Percentiles rank a stretch among this genome's conserved stretches.
Evolutionary conservation across 2,113 vertebrate species (phyloP).

Genomic region (Chamaea fasciata): DNA sequence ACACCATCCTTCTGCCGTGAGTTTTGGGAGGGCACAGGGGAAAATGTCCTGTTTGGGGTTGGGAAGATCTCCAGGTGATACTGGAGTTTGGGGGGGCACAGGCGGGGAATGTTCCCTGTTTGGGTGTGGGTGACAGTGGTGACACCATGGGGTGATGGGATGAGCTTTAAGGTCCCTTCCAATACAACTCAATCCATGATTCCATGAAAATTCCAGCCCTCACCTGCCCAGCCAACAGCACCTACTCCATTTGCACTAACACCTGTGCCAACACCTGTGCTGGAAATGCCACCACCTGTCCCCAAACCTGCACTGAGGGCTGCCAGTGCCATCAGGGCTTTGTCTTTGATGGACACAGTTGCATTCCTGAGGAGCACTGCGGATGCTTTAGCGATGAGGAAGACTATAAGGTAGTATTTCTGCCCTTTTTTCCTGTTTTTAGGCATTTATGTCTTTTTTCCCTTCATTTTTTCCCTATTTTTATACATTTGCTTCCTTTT

Average conservation of each 20-base stretch:
- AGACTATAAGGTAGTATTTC: too few relatives aligned
- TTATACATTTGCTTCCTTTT: too few relatives aligned
- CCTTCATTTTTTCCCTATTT: too few relatives aligned
- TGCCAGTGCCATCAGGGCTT: constrained; percentile 75
- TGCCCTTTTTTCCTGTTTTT: too few relatives aligned
- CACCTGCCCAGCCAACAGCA: constrained; percentile 73
- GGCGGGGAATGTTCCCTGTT: not conserved
- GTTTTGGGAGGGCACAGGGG: not conserved
- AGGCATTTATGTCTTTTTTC: too few relatives aligned
- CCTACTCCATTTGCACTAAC: constrained; percentile 74
- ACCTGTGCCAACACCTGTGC: constrained; percentile 67
- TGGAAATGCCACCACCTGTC: constrained; percentile 23
- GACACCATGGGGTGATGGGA: not conserved
- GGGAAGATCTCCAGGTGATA: not conserved
- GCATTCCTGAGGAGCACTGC: too few relatives aligned
- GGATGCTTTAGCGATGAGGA: too few relatives aligned
- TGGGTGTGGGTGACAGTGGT: not conserved
- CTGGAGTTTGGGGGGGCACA: not conserved
- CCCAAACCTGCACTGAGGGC: constrained; percentile 71
- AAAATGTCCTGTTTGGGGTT: not conserved
- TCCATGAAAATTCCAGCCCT: constrained; percentile 43
- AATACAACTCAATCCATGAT: not conserved
- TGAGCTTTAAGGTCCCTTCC: not conserved
- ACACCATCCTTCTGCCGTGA: constrained; percentile 77
- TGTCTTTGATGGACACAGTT: constrained; percentile 59